Percentiles rank a stretch among this genome's conserved stretches.
phyloP scores from a whole-genome alignment of 2,797 vertebrate species.

The Hipposideros larvatus region DNA sequence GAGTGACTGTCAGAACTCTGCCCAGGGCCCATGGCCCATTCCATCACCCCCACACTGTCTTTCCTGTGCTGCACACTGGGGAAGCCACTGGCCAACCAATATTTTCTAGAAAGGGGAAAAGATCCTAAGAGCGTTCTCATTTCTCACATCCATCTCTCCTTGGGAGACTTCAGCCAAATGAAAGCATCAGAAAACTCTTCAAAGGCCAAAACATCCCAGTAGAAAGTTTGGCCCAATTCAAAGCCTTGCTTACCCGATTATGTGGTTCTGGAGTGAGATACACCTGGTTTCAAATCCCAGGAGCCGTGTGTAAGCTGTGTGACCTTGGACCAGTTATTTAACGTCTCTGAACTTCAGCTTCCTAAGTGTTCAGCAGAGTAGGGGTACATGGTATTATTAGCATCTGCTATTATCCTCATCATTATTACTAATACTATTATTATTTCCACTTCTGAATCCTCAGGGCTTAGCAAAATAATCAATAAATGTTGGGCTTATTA shows the following conservation, averaged over 20 bases:
- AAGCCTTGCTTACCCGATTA: neutral
- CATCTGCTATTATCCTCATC: neutral
- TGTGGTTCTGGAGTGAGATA: neutral
- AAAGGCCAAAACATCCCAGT: neutral
- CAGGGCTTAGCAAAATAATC: neutral
- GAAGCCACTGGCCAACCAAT: neutral
- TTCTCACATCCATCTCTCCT: neutral
- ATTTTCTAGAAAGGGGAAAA: neutral
- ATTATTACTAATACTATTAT: neutral
- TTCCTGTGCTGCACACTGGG: neutral
- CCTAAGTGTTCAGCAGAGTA: neutral
- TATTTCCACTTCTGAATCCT: neutral
- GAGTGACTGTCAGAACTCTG: neutral
- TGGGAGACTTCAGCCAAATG: neutral
- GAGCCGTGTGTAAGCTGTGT: neutral
- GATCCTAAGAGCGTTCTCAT: neutral
- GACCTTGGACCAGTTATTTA: neutral
- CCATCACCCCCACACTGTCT: neutral
- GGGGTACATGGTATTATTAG: neutral
- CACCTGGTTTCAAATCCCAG: neutral
- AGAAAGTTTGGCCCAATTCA: neutral
- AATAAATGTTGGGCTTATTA: neutral
- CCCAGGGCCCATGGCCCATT: neutral
- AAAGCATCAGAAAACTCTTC: neutral
- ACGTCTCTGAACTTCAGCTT: constrained; percentile 25